These are phyloP conservation scores for Nematolebias whitei DNA, from an alignment of 2,113 vertebrate species.

Conservation along the genomic window DNA sequence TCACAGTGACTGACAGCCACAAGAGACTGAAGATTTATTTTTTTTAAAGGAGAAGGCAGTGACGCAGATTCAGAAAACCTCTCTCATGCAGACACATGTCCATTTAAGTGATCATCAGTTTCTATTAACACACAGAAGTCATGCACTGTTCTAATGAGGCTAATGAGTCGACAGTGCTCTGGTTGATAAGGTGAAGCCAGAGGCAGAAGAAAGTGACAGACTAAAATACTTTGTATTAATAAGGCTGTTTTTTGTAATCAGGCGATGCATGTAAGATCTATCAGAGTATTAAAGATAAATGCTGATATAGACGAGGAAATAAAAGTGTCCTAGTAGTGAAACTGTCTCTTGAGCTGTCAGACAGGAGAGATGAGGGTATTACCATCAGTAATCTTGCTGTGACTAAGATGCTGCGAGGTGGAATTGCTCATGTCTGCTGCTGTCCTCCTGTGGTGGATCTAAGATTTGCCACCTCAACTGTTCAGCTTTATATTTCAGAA, in stretches of 20 bases:
- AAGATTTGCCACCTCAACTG: not conserved
- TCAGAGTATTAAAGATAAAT: constrained; percentile 15
- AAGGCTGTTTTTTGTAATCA: constrained; percentile 10
- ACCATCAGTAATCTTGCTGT: constrained; percentile 14
- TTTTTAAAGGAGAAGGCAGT: constrained; percentile 46
- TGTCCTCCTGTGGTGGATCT: constrained; percentile 44
- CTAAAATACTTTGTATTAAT: constrained; percentile 37
- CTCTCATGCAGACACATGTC: constrained; percentile 46
- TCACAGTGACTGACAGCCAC: constrained; percentile 27
- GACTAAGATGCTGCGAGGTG: constrained; percentile 1
- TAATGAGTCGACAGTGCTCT: constrained; percentile 41
- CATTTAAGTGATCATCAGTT: constrained; percentile 34
- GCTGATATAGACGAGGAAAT: constrained; percentile 4
- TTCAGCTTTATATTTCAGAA: not conserved
- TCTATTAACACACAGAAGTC: constrained; percentile 17
- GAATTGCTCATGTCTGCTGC: constrained; percentile 24
- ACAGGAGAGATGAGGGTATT: constrained; percentile 1
- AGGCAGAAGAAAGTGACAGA: constrained; percentile 9
- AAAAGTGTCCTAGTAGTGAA: constrained; percentile 17
- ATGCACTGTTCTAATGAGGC: constrained; percentile 46
- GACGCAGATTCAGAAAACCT: constrained; percentile 51
- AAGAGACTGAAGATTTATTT: constrained; percentile 21
- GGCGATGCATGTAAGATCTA: constrained; percentile 1
- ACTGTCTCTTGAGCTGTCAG: constrained; percentile 20
- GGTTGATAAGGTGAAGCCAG: constrained; percentile 32